Base-by-base conservation (phyloP, 2,113 vertebrate genomes). In the Mastomys coucha region DNA sequence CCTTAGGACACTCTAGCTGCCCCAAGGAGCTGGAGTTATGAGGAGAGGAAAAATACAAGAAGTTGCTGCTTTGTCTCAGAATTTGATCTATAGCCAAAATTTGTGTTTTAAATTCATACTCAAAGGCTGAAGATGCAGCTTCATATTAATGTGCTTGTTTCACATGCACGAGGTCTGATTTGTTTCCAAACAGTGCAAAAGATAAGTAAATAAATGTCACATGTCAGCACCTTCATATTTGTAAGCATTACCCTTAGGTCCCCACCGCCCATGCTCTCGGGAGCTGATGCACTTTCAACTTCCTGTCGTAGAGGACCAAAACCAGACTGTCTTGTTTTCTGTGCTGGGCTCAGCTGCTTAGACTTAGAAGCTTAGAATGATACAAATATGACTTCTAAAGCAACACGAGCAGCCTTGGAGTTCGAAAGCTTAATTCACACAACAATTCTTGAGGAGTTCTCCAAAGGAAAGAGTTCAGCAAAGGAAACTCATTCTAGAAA, bases 391-490 rank as follows among this genome's bases (percentile, higher is more conserved):
- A 75, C 45, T 60, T 92, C 51, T 0, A 17, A 97, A 96, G 60
- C 91, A 60, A 86, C 91, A 92, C n/a, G 31, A 78, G 24, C 31
- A 92, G 45, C 65, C 70, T 49, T 69, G 2, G 39, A 84, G 81
- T 92, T 96, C 14, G 49, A 88, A 69, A 92, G 72, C 81, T 42
- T 95, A 78, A 39, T 39, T 81, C 63, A 70, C 49, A 93, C 96
- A 91, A 76, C 33, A 82, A 1, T 95, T 81, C n/a, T 96, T 91
- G 9, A 7, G 63, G 56, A 49, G 17, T 91, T 91, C 78, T 36
- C 51, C 28, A 14, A 69, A 33, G 67, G 67, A 36, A 88, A 14
- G 42, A 95, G 31, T 88, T 91, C 36, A 91, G 58, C 45, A 63
- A 81, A 80, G 63, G 33, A 42, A 90, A 53, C 28, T 31, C 26